Conservation (phyloP, 2,888 invertebrate species). For the Orchesella flavescens region DNA sequence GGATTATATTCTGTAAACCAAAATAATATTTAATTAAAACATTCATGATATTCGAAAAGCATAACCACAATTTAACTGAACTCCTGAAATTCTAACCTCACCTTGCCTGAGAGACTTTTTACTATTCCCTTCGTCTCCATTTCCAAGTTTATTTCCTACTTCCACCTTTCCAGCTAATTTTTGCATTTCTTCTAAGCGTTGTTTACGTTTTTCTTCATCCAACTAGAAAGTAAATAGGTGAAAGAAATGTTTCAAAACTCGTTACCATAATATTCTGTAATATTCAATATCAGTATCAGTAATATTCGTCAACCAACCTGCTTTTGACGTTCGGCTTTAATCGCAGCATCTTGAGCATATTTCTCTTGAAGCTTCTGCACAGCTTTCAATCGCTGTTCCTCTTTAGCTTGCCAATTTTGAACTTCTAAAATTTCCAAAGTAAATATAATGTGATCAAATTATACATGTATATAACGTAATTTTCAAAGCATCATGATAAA, state of each 20-base stretch:
- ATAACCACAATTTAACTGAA: background rate
- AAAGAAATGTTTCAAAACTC: background rate
- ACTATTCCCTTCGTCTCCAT: slow-evolving; percentile 9
- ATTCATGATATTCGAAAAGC: background rate
- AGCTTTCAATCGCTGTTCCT: slow-evolving; percentile 66
- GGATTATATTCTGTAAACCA: slow-evolving; percentile 69
- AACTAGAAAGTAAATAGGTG: slow-evolving; percentile 19
- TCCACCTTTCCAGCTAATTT: slow-evolving; percentile 50
- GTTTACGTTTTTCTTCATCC: slow-evolving; percentile 67
- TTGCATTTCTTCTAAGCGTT: slow-evolving; percentile 63
- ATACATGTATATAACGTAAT: no score
- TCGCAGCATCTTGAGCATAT: slow-evolving; percentile 65
- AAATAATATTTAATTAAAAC: background rate
- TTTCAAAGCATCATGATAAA: background rate
- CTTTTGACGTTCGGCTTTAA: slow-evolving; percentile 63
- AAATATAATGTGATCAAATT: no score
- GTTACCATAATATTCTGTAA: background rate
- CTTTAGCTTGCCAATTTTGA: slow-evolving; percentile 57
- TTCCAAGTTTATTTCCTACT: slow-evolving; percentile 46
- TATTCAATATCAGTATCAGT: background rate
- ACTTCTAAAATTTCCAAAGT: slow-evolving; percentile 41
- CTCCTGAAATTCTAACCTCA: slow-evolving; percentile 15
- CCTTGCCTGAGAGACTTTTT: slow-evolving; percentile 58
- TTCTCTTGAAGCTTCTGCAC: slow-evolving; percentile 65
- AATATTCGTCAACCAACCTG: slow-evolving; percentile 31